These are phyloP conservation scores for Hirtodrosophila duncani DNA, from an alignment of 2,888 invertebrate genomes.

Conservation along the genomic window DNA sequence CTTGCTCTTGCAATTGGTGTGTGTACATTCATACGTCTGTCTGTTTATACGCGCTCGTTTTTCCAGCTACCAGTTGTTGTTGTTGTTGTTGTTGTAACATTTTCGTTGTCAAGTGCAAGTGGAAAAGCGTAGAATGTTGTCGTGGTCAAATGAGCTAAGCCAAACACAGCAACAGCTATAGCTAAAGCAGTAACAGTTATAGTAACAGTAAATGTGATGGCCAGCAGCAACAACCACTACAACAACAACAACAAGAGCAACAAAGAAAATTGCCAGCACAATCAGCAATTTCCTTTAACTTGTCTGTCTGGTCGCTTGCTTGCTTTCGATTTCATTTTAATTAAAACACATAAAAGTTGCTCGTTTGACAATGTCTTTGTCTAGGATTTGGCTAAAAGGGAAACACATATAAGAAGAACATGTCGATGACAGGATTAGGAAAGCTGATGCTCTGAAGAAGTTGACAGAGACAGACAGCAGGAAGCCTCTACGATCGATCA, in stretches of 20 bases:
- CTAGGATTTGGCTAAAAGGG: conserved; percentile 4
- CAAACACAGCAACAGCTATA: conserved; percentile 9
- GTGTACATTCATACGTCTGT: conserved; percentile 14
- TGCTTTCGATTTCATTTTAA: conserved; percentile 69
- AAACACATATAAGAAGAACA: too few relatives aligned
- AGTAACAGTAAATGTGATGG: conserved; percentile 25
- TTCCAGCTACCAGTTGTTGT: conserved; percentile 27
- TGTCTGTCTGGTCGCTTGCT: conserved; percentile 28
- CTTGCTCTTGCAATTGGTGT: neutral
- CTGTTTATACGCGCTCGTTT: conserved; percentile 1
- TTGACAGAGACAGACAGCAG: too few relatives aligned
- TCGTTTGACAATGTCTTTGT: conserved; percentile 28
- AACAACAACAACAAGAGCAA: conserved; percentile 25
- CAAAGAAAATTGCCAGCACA: conserved; percentile 49
- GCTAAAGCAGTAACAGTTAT: conserved; percentile 10
- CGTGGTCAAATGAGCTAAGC: conserved; percentile 53
- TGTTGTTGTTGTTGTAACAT: conserved; percentile 45
- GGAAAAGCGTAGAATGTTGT: conserved; percentile 35
- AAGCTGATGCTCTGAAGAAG: too few relatives aligned
- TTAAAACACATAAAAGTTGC: conserved; percentile 65
- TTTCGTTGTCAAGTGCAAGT: conserved; percentile 72
- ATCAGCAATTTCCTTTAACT: conserved; percentile 64
- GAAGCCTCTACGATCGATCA: too few relatives aligned
- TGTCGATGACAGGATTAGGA: too few relatives aligned
- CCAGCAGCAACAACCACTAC: conserved; percentile 18